Percentiles rank a stretch among this genome's conserved stretches.
Conservation (phyloP, 1,140 invertebrate genomes). For the honey bee (Apis mellifera) region Amel_HAv3.1 CM009940.2:7788501-7789000, state of each 20-base stretch:
- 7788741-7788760: slow-evolving; percentile 72
- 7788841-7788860: not conserved
- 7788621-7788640: slow-evolving; percentile 47
- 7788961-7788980: not conserved
- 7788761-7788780: slow-evolving; percentile 68
- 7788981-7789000: not conserved
- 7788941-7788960: too few species aligned
- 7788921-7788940: too few species aligned
- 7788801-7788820: slow-evolving; percentile 53
- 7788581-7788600: slow-evolving; percentile 43
- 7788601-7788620: slow-evolving; percentile 34
- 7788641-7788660: slow-evolving; percentile 33
- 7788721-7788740: slow-evolving; percentile 71
- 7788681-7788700: slow-evolving; percentile 46
- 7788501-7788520: not conserved
- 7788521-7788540: not conserved
- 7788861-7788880: not conserved
- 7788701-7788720: slow-evolving; percentile 51
- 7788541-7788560: not conserved
- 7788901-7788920: too few species aligned
- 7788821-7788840: slow-evolving; percentile 12
- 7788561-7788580: slow-evolving; percentile 34
- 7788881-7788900: not conserved
- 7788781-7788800: slow-evolving; percentile 52
- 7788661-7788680: slow-evolving; percentile 56